A percentile compares a stretch with the other conserved stretches of the same genome.
phyloP scores from a whole-genome alignment of 1,140 invertebrate species.

The Myzus persicae region DNA sequence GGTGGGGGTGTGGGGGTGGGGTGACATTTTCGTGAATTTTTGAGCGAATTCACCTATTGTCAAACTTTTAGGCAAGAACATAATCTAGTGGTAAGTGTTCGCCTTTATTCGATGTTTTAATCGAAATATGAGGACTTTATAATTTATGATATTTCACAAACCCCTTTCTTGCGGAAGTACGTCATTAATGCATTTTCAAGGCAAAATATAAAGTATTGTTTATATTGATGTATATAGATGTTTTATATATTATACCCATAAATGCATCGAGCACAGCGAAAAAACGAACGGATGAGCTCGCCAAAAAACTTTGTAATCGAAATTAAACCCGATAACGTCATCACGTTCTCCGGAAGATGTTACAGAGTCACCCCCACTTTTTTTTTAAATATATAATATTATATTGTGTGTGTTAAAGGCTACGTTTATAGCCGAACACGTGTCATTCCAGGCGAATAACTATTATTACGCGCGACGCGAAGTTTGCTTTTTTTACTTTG shows the following conservation, averaged over 20 bases:
- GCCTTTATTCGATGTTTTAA: too few relatives aligned
- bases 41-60: too few relatives aligned
- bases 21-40: too few relatives aligned
- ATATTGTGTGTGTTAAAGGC: neutral
- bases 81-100: too few relatives aligned
- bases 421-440: neutral
- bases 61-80: too few relatives aligned
- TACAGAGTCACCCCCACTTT: neutral
- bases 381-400: neutral
- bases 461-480: neutral
- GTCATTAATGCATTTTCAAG: neutral
- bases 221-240: too few relatives aligned
- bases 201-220: neutral
- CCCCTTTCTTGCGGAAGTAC: too few relatives aligned
- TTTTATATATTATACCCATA: neutral
- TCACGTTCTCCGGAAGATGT: neutral
- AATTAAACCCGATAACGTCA: constrained; percentile 27
- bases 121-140: too few relatives aligned
- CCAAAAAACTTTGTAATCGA: constrained; percentile 43
- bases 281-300: neutral
- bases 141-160: too few relatives aligned
- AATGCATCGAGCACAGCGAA: neutral
- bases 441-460: neutral
- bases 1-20: too few relatives aligned
- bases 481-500: neutral